Percentiles rank a stretch among this genome's conserved stretches.
Conservation (phyloP, 2,888 invertebrate genomes). For the Lapara coniferarum region DNA sequence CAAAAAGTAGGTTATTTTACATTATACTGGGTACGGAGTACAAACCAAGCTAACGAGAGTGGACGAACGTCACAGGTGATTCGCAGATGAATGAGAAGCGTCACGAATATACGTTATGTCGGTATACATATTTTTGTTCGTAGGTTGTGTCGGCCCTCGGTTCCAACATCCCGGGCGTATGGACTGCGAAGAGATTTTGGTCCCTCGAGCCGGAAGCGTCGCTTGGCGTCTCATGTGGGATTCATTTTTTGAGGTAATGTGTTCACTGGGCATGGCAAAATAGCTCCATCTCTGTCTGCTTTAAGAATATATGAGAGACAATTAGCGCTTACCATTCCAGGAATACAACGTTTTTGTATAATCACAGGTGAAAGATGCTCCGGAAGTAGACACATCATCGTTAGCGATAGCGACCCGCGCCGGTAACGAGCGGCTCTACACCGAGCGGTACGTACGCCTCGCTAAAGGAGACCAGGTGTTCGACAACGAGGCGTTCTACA, state of each 20-base stretch:
- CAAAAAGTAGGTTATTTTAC: too few relatives aligned
- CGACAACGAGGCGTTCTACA: constrained; percentile 75
- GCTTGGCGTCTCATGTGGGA: not conserved
- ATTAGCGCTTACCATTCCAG: too few relatives aligned
- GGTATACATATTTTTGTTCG: not conserved
- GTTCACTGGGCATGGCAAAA: too few relatives aligned
- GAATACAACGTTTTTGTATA: constrained; percentile 45
- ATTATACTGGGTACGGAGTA: too few relatives aligned
- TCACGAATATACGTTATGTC: not conserved
- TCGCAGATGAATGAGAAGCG: too few relatives aligned
- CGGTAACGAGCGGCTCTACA: constrained; percentile 53
- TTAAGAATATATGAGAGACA: too few relatives aligned
- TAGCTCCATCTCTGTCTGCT: too few relatives aligned
- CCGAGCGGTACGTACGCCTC: constrained; percentile 59
- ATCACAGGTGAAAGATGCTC: constrained; percentile 60
- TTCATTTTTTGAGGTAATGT: not conserved
- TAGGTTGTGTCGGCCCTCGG: constrained; percentile 80
- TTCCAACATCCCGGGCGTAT: constrained; percentile 79
- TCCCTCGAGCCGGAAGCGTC: constrained; percentile 60
- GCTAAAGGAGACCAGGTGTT: constrained; percentile 49
- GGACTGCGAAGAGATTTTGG: constrained; percentile 85
- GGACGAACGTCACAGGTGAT: too few relatives aligned
- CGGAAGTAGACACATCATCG: constrained; percentile 46
- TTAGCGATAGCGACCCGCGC: not conserved
- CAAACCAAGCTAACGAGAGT: too few relatives aligned